These are phyloP conservation scores for Latrodectus hesperus DNA, from an alignment of 2,888 invertebrate species.

Conservation along the genomic window DNA sequence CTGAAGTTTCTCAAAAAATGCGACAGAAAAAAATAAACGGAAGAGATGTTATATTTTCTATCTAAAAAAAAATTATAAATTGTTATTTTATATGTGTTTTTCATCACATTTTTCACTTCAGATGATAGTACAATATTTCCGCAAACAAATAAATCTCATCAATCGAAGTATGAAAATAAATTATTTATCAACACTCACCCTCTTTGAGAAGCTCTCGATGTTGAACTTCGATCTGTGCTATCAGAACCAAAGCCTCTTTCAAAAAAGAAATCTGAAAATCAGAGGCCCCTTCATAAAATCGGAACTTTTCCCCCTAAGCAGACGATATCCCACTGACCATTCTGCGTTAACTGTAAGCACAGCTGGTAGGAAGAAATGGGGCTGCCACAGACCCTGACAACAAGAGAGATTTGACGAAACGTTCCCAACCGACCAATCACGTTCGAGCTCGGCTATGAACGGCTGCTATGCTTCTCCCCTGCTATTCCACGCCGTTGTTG, in stretches of 20 bases:
- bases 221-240: background rate
- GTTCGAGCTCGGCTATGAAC: slow-evolving; percentile 47
- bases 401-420: slow-evolving; percentile 55
- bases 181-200: slow-evolving; percentile 3
- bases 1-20: background rate
- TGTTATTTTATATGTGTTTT: no score
- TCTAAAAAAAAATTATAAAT: no score
- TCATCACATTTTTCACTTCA: no score
- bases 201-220: background rate
- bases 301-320: background rate
- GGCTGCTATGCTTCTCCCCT: slow-evolving; percentile 48
- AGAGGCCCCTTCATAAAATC: no score
- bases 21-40: background rate
- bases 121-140: no score
- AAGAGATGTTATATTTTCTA: background rate
- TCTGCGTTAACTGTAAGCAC: slow-evolving; percentile 22
- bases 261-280: no score
- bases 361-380: slow-evolving; percentile 52
- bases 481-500: slow-evolving; percentile 27
- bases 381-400: slow-evolving; percentile 65
- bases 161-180: background rate
- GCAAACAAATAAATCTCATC: no score
- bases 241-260: no score
- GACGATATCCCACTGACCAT: background rate
- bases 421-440: slow-evolving; percentile 48